These are phyloP conservation scores for Leptopterna dolabrata DNA, from an alignment of 2,888 invertebrate genomes.

Conservation along the genomic window DNA sequence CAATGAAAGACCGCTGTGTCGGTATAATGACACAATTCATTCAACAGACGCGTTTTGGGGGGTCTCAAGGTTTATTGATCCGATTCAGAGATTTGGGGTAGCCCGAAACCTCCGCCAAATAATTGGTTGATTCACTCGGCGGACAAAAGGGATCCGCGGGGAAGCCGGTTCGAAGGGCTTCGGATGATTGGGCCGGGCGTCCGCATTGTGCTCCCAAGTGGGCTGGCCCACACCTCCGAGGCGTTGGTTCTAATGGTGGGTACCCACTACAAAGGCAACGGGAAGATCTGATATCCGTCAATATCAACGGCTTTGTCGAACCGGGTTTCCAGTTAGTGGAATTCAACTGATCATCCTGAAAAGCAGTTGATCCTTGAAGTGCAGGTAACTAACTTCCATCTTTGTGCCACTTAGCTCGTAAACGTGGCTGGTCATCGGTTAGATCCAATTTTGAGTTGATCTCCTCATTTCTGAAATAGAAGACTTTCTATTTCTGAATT, in stretches of 20 bases:
- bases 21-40: constrained; percentile 12
- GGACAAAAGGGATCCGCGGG: not conserved
- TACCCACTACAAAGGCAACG: not conserved
- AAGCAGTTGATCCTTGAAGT: no score
- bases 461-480: no score
- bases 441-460: no score
- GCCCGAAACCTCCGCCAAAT: constrained; percentile 21
- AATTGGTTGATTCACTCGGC: constrained; percentile 29
- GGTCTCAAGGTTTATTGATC: constrained; percentile 1
- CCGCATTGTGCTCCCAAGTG: not conserved
- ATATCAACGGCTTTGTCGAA: not conserved
- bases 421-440: no score
- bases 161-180: not conserved
- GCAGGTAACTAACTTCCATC: no score
- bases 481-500: no score
- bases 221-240: not conserved
- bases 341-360: no score
- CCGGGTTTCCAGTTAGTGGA: not conserved
- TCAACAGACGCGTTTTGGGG: not conserved
- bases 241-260: not conserved
- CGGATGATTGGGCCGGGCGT: constrained; percentile 9
- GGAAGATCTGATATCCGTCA: not conserved
- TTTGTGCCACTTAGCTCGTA: no score
- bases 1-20: not conserved
- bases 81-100: constrained; percentile 9